Conservation (phyloP, 1,140 invertebrate species). For the Medauroidea extradentata region DNA sequence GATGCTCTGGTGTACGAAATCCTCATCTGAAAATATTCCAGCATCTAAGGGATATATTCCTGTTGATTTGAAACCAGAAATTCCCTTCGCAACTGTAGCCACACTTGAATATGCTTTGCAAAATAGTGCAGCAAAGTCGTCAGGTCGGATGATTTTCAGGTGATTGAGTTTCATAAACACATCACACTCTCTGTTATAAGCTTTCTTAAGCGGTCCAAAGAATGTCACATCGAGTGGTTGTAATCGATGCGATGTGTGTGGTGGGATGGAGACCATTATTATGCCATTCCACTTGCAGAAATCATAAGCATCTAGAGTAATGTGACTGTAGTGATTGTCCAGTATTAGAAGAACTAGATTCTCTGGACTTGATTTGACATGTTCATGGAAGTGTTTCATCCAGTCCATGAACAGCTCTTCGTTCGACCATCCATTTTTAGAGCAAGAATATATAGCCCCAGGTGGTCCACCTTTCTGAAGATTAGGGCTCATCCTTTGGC, state of each 20-base stretch:
- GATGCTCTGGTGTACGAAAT: too few species aligned
- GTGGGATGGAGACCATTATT: slow-evolving; percentile 36
- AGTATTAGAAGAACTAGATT: slow-evolving; percentile 27
- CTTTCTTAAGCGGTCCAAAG: slow-evolving; percentile 12
- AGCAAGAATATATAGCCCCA: slow-evolving; percentile 20
- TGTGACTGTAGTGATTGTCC: slow-evolving; percentile 35
- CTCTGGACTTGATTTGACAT: slow-evolving; percentile 23
- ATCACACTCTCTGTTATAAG: slow-evolving; percentile 26
- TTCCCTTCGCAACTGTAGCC: not conserved
- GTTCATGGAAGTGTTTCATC: slow-evolving; percentile 26
- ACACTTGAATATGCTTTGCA: slow-evolving; percentile 23
- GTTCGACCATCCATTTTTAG: slow-evolving; percentile 17
- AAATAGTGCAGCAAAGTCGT: slow-evolving; percentile 32
- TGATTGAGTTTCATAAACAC: slow-evolving; percentile 26
- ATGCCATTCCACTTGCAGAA: slow-evolving; percentile 28
- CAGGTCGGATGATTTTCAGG: slow-evolving; percentile 33
- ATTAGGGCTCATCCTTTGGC: slow-evolving; percentile 22
- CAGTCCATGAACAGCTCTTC: slow-evolving; percentile 2
- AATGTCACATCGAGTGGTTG: not conserved
- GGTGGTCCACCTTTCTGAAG: slow-evolving; percentile 34
- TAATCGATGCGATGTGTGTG: slow-evolving; percentile 34
- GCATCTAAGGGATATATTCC: too few species aligned
- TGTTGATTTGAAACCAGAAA: not conserved
- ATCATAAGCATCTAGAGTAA: slow-evolving; percentile 25
- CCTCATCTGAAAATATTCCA: too few species aligned